Percentiles rank a stretch among this genome's conserved stretches.
Conservation (phyloP, 64 coral and sea anemone genomes). For the Stichodactyla mertensii region DNA sequence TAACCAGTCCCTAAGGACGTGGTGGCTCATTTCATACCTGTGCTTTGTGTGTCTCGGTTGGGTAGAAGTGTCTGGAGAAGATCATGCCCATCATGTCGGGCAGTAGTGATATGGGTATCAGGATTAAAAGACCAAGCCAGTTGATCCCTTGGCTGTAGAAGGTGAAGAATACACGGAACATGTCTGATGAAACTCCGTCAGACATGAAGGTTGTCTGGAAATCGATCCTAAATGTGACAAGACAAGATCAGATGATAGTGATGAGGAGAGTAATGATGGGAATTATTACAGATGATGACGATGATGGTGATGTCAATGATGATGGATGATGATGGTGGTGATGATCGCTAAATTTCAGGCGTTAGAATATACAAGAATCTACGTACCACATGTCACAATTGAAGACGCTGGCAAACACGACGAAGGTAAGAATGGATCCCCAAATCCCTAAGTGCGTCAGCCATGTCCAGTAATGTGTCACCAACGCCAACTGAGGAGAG, state of each 20-base stretch:
- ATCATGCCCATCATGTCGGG: constrained; percentile 88
- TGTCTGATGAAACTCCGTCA: constrained; percentile 32
- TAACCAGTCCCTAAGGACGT: neutral
- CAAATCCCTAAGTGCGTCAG: constrained; percentile 80
- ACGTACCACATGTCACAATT: constrained; percentile 72
- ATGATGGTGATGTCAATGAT: neutral
- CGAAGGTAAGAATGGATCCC: constrained; percentile 78
- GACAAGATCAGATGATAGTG: neutral
- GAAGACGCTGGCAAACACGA: constrained; percentile 57
- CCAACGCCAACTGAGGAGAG: constrained; percentile 60
- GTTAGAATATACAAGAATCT: neutral
- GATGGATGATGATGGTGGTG: neutral
- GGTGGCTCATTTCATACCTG: constrained; percentile 51
- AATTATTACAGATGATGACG: neutral
- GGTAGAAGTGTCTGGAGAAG: constrained; percentile 62
- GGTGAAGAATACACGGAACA: constrained; percentile 64
- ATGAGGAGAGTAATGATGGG: neutral
- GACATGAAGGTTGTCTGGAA: constrained; percentile 36
- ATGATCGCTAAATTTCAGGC: neutral
- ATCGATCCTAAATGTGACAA: constrained; percentile 46
- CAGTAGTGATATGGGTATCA: constrained; percentile 52
- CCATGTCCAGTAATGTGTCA: constrained; percentile 91
- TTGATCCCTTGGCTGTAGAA: constrained; percentile 60
- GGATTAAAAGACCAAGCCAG: constrained; percentile 64
- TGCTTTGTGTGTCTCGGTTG: constrained; percentile 81